phyloP scores from a whole-genome alignment of 2,888 invertebrate genomes.

The Mechanitis messenoides region DNA sequence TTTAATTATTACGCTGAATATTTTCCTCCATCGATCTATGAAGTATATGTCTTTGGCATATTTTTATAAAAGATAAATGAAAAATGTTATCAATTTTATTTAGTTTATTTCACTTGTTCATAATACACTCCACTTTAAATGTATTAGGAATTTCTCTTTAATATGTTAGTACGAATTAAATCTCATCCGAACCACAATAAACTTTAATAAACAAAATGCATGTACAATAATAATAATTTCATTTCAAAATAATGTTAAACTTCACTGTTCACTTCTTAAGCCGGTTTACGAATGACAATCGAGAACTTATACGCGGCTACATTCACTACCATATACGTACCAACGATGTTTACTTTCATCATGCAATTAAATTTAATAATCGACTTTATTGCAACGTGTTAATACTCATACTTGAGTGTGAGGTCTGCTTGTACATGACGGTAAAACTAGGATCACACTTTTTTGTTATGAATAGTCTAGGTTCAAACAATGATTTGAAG shows the following conservation, averaged over 20 bases:
- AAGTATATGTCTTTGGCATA: too few species aligned
- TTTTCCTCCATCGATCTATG: too few species aligned
- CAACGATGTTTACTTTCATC: slow-evolving; percentile 1
- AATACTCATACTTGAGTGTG: background rate
- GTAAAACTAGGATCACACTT: background rate
- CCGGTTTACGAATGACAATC: slow-evolving; percentile 9
- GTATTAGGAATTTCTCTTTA: too few species aligned
- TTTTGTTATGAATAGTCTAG: background rate
- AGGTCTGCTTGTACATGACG: background rate
- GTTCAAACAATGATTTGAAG: too few species aligned
- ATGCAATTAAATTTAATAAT: background rate
- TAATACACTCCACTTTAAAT: too few species aligned
- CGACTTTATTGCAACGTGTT: background rate
- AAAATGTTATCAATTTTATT: too few species aligned
- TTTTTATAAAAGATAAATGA: too few species aligned
- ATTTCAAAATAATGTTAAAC: background rate
- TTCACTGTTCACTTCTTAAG: slow-evolving; percentile 7
- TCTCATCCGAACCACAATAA: too few species aligned
- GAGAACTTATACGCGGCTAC: slow-evolving; percentile 3
- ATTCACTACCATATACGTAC: slow-evolving; percentile 1
- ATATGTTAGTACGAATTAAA: too few species aligned
- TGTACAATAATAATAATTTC: background rate
- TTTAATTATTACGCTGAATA: too few species aligned
- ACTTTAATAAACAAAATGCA: background rate
- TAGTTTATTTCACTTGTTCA: too few species aligned